These are phyloP conservation scores for Aproaerema taeniolella DNA, from an alignment of 2,888 invertebrate species.

Conservation along the genomic window DNA sequence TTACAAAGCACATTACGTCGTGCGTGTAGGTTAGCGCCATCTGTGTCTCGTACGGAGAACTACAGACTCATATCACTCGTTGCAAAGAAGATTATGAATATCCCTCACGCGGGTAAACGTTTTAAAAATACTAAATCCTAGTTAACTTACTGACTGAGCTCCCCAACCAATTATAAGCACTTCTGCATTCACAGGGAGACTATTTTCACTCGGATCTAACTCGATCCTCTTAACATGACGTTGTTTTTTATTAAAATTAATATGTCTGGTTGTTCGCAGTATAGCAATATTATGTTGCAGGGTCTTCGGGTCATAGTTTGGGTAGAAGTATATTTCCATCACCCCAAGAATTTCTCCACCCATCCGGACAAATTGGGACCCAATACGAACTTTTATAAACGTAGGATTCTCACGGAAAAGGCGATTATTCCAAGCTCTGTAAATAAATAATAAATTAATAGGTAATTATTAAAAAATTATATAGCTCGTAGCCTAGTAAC, in stretches of 20 bases:
- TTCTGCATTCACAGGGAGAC: constrained; percentile 34
- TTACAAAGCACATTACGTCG: no score
- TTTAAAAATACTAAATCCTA: no score
- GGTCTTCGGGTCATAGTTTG: constrained; percentile 29
- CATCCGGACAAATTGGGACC: constrained; percentile 28
- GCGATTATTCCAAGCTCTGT: constrained; percentile 36
- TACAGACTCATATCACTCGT: no score
- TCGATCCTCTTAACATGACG: constrained; percentile 44
- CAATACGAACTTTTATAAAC: constrained; percentile 30
- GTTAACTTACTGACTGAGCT: constrained; percentile 37
- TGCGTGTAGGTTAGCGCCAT: no score
- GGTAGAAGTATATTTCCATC: constrained; percentile 34
- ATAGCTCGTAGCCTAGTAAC: neutral
- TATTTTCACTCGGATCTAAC: constrained; percentile 32
- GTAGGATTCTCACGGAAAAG: constrained; percentile 36
- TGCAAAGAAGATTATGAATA: no score
- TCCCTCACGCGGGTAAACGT: no score
- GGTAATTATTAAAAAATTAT: neutral
- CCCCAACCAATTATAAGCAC: constrained; percentile 59
- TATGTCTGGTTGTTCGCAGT: constrained; percentile 25
- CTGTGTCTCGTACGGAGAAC: no score
- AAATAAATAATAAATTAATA: constrained; percentile 1
- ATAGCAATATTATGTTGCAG: constrained; percentile 31
- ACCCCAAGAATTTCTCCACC: constrained; percentile 32
- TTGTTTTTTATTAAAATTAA: constrained; percentile 27